phyloP scores from a whole-genome alignment of 2,113 vertebrate genomes.

The Hyaena hyaena region DNA sequence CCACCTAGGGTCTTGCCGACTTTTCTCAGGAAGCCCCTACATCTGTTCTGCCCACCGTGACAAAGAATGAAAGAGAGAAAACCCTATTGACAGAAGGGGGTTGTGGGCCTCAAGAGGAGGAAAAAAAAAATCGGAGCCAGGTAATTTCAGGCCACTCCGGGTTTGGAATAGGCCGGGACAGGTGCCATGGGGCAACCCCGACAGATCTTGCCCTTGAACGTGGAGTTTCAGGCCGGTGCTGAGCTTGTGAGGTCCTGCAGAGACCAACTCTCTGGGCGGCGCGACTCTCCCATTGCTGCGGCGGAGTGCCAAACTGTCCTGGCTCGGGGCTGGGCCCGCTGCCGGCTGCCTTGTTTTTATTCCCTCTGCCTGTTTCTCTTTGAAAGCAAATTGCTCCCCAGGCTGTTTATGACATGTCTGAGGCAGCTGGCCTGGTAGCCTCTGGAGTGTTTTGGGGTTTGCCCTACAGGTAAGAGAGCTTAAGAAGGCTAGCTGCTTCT shows the following conservation, averaged over 20 bases:
- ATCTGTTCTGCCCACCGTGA: background rate
- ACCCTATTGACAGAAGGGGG: background rate
- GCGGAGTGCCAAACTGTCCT: conserved; percentile 81
- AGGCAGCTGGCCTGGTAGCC: conserved; percentile 70
- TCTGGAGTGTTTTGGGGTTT: conserved; percentile 53
- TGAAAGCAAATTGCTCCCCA: conserved; percentile 65
- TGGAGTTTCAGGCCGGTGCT: conserved; percentile 68
- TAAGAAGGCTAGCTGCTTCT: background rate
- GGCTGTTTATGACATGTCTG: conserved; percentile 72
- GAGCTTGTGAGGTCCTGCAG: conserved; percentile 87
- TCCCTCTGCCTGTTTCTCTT: conserved; percentile 67
- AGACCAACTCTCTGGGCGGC: conserved; percentile 70
- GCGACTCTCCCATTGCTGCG: background rate
- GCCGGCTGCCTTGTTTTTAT: conserved; percentile 51
- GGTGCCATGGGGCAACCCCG: conserved; percentile 63
- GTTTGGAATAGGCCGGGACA: conserved; percentile 27
- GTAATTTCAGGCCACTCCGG: background rate
- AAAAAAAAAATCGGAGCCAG: background rate
- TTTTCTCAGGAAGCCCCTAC: background rate
- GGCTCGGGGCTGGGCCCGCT: conserved; percentile 57
- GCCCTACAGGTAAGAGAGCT: conserved; percentile 48
- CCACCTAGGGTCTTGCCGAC: background rate
- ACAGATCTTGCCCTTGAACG: conserved; percentile 25
- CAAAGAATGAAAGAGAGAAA: conserved; percentile 44
- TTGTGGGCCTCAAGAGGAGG: background rate